Evolutionary conservation across 1,140 invertebrate species (phyloP).

Genomic region (Anagrus nilaparvatae): DNA sequence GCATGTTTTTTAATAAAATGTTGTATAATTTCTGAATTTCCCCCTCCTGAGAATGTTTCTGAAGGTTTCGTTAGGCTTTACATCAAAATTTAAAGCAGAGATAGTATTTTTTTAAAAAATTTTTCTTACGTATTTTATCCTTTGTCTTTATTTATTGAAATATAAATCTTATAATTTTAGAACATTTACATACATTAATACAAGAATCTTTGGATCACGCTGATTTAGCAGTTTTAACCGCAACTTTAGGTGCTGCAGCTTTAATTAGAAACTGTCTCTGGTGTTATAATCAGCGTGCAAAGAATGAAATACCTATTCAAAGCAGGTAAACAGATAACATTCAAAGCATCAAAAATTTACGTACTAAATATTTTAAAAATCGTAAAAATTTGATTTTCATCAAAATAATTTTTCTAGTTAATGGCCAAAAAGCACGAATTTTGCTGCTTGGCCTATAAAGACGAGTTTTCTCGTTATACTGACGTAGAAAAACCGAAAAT

Average conservation of each 20-base stretch:
- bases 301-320: constrained; percentile 30
- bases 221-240: constrained; percentile 64
- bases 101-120: no score
- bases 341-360: neutral
- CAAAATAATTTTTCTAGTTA: no score
- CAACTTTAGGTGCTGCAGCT: constrained; percentile 65
- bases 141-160: neutral
- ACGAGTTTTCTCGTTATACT: no score
- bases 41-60: no score
- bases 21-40: no score
- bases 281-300: constrained; percentile 55
- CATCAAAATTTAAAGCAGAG: no score
- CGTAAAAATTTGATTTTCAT: neutral
- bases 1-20: no score
- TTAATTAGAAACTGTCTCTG: constrained; percentile 64
- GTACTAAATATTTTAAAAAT: neutral
- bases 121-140: no score
- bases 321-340: constrained; percentile 25
- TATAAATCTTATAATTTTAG: constrained; percentile 28
- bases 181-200: constrained; percentile 64
- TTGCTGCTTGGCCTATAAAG: no score
- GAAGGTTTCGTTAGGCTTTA: no score
- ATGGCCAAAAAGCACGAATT: no score
- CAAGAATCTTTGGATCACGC: constrained; percentile 74
- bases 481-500: no score